Conservation (phyloP, 2,888 invertebrate genomes). For the Nycteola revayana region DNA sequence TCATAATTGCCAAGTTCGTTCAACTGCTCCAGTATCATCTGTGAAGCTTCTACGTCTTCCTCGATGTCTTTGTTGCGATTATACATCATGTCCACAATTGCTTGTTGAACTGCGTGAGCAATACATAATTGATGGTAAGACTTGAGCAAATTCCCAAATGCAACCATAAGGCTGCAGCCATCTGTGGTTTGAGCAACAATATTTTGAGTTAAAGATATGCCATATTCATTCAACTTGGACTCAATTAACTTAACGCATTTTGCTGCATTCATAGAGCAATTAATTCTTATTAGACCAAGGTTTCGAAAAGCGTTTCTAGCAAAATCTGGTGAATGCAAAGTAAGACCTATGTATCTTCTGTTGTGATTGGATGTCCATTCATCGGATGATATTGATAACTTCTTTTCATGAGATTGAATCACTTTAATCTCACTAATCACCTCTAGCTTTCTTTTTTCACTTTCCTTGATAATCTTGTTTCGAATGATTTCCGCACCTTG, state of each 20-base stretch:
- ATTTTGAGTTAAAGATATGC: no score
- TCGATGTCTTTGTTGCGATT: constrained; percentile 4
- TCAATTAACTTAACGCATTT: not conserved
- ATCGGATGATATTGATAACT: constrained; percentile 9
- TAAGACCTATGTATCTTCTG: constrained; percentile 7
- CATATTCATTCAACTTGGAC: no score
- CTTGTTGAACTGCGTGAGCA: no score
- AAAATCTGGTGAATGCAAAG: constrained; percentile 5
- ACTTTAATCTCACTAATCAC: not conserved
- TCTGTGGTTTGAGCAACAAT: no score
- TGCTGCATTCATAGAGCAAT: not conserved
- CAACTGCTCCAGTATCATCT: no score
- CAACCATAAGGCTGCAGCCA: no score
- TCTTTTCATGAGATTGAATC: constrained; percentile 2
- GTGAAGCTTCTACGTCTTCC: no score
- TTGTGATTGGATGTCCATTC: constrained; percentile 10
- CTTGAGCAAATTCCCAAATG: no score
- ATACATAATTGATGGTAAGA: no score
- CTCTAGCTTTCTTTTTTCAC: constrained; percentile 3
- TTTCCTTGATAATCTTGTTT: constrained; percentile 6
- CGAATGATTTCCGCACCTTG: constrained; percentile 4
- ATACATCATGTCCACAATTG: not conserved
- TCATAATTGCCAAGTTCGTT: constrained; percentile 1
- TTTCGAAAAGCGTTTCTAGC: constrained; percentile 3
- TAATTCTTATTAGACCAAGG: not conserved